Evolutionary conservation across 2,888 invertebrate species (phyloP).

Genomic region (Gandaritis pyraliata): DNA sequence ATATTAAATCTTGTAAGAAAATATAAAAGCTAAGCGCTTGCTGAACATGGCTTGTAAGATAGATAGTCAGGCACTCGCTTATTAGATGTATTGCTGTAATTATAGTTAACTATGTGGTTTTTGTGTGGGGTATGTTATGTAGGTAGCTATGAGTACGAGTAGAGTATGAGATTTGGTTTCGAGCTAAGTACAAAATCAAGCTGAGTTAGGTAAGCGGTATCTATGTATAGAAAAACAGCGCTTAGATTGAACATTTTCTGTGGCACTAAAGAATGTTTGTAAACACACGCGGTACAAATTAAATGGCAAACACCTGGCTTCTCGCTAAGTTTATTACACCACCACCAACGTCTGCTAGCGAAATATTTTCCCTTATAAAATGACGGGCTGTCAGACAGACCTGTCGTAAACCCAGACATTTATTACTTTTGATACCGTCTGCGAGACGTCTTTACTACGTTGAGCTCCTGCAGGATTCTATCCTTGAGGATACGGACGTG

Average conservation of each 20-base stretch:
- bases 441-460: conserved; percentile 48
- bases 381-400: conserved; percentile 54
- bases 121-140: too few species aligned
- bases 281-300: conserved; percentile 47
- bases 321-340: conserved; percentile 62
- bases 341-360: conserved; percentile 50
- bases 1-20: too few species aligned
- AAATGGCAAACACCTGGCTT: conserved; percentile 59
- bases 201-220: too few species aligned
- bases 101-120: too few species aligned
- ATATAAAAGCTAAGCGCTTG: too few species aligned
- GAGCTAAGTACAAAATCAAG: too few species aligned
- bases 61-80: too few species aligned
- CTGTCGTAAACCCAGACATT: conserved; percentile 68
- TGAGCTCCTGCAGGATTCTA: conserved; percentile 31
- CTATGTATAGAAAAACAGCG: not conserved
- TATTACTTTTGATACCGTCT: conserved; percentile 66
- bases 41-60: too few species aligned
- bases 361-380: conserved; percentile 62
- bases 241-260: not conserved
- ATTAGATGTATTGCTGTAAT: too few species aligned
- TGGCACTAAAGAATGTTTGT: conserved; percentile 12
- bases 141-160: too few species aligned
- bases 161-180: too few species aligned
- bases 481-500: conserved; percentile 35